Percentiles rank a stretch among this genome's conserved stretches.
Conservation (phyloP, 2,888 invertebrate species). For the Melipona beecheii region DNA sequence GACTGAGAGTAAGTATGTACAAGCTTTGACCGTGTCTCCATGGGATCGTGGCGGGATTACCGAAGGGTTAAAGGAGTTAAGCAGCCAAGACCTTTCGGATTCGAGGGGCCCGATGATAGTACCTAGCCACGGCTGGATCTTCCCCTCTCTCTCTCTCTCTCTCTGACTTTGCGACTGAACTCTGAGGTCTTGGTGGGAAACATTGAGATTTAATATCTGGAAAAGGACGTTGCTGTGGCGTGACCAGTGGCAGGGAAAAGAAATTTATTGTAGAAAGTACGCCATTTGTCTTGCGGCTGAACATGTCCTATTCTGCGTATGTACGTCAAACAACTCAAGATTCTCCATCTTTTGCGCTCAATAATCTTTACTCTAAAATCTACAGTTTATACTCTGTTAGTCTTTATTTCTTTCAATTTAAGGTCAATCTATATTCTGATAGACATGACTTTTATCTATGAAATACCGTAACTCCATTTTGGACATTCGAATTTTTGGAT, state of each 20-base stretch:
- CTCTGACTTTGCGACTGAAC: neutral
- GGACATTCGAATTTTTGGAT: too few relatives aligned
- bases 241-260: conserved; percentile 60
- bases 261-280: conserved; percentile 64
- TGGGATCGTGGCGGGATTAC: conserved; percentile 52
- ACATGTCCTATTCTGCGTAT: conserved; percentile 24
- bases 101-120: conserved; percentile 17
- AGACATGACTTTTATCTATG: too few relatives aligned
- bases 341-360: neutral
- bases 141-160: neutral
- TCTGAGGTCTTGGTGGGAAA: conserved; percentile 44
- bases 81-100: conserved; percentile 47
- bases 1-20: conserved; percentile 8
- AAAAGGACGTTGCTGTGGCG: conserved; percentile 40
- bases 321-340: neutral
- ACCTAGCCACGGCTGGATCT: neutral
- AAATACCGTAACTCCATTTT: too few relatives aligned
- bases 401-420: too few relatives aligned
- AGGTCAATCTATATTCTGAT: too few relatives aligned
- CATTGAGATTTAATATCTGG: conserved; percentile 58
- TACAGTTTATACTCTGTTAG: neutral
- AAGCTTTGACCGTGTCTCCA: conserved; percentile 45
- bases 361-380: neutral
- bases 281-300: conserved; percentile 51
- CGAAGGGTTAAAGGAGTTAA: conserved; percentile 59